Conservation (phyloP, 2,888 invertebrate genomes). For the Eupithecia subumbrata region DNA sequence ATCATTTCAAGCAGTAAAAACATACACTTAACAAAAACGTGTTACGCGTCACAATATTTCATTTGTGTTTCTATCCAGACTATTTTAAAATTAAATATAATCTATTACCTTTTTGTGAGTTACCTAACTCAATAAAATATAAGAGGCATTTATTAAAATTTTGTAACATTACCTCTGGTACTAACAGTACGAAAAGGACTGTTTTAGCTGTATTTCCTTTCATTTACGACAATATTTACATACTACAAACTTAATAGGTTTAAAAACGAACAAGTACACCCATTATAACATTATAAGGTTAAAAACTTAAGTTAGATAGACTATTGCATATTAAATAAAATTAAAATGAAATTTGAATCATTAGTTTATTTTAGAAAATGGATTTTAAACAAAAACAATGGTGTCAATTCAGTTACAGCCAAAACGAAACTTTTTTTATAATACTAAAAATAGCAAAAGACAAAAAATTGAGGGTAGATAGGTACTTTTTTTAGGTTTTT, state of each 20-base stretch:
- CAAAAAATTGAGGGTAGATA: too few relatives aligned
- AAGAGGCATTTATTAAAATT: neutral
- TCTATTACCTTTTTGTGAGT: neutral
- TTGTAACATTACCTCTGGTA: neutral
- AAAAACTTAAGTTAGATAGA: neutral
- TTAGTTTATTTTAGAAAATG: neutral
- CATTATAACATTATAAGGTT: constrained; percentile 10
- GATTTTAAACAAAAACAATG: neutral
- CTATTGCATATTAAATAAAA: neutral
- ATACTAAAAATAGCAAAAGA: too few relatives aligned
- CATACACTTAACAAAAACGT: neutral
- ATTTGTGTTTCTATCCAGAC: neutral
- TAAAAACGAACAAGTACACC: constrained; percentile 19
- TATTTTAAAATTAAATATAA: neutral
- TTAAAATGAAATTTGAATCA: neutral
- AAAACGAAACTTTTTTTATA: too few relatives aligned
- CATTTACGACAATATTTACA: constrained; percentile 21
- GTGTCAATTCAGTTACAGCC: neutral
- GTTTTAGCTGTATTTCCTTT: constrained; percentile 2
- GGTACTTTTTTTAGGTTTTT: too few relatives aligned
- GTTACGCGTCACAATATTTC: neutral
- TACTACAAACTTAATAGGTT: constrained; percentile 26
- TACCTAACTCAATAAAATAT: neutral
- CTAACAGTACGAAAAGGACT: neutral
- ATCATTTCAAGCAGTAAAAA: constrained; percentile 7